These are phyloP conservation scores for Lepeophtheirus nordmannii DNA, from an alignment of 2,888 invertebrate species.

Conservation along the genomic window DNA sequence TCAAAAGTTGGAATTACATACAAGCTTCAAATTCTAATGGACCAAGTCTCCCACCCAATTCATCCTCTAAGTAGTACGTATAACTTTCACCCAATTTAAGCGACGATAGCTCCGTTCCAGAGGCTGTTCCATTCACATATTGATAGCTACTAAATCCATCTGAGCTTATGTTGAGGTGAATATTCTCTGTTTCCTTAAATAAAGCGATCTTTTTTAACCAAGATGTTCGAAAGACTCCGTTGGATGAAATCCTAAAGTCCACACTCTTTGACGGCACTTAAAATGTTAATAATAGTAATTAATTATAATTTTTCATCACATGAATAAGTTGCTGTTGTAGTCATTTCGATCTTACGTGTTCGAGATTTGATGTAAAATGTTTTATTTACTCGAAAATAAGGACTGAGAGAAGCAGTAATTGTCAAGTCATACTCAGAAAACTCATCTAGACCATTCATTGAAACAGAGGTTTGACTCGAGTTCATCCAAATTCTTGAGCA, in stretches of 20 bases:
- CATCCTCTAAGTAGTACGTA: not conserved
- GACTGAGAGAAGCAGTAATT: no score
- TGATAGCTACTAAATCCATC: not conserved
- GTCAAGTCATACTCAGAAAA: slow-evolving; percentile 1
- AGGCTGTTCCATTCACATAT: slow-evolving; percentile 1
- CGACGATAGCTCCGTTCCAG: not conserved
- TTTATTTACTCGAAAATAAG: no score
- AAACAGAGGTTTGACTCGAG: not conserved
- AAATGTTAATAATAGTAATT: no score
- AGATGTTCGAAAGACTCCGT: no score
- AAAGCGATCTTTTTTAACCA: slow-evolving; percentile 1
- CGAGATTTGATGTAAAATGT: no score
- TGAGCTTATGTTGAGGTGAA: not conserved
- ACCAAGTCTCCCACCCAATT: not conserved
- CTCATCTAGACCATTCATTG: not conserved
- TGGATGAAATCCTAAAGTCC: no score
- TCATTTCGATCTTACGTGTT: no score
- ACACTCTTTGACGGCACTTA: no score
- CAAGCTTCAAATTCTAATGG: slow-evolving; percentile 4
- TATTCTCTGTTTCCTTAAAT: slow-evolving; percentile 3
- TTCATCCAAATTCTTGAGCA: not conserved
- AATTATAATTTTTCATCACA: no score
- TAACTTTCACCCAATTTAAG: slow-evolving; percentile 6
- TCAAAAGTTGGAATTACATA: not conserved
- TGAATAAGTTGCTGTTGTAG: no score